Evolutionary conservation across 1,140 invertebrate species (phyloP).

Genomic region (Plectrocnemia conspersa): DNA sequence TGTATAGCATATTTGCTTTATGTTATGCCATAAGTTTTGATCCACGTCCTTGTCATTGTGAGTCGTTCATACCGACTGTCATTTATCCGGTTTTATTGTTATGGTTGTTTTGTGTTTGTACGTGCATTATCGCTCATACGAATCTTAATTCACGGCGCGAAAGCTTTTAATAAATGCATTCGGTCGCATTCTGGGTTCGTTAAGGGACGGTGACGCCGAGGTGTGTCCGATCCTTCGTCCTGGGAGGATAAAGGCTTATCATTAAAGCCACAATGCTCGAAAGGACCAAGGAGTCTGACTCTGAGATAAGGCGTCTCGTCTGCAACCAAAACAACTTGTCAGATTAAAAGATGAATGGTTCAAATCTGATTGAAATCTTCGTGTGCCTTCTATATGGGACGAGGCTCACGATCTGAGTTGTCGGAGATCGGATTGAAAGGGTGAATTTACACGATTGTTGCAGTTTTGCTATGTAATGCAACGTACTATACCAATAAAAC

Average conservation of each 20-base stretch:
- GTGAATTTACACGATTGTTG: no score
- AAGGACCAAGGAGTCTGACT: conserved; percentile 12
- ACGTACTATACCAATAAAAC: no score
- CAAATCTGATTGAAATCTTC: conserved; percentile 34
- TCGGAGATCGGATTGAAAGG: neutral
- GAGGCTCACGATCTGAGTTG: conserved; percentile 1
- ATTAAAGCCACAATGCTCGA: conserved; percentile 33
- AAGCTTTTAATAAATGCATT: conserved; percentile 28
- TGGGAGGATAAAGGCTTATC: conserved; percentile 34
- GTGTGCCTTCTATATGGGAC: neutral
- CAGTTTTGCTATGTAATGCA: no score
- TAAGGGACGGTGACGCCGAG: conserved; percentile 17
- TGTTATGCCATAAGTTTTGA: neutral
- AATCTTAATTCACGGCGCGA: conserved; percentile 18
- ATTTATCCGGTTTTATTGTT: neutral
- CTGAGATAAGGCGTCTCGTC: conserved; percentile 28
- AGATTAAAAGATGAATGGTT: conserved; percentile 36
- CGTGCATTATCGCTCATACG: conserved; percentile 11
- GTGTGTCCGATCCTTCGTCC: conserved; percentile 16
- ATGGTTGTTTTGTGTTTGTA: neutral
- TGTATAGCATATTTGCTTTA: neutral
- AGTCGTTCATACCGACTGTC: neutral
- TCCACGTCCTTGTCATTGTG: neutral
- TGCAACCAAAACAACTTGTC: conserved; percentile 35
- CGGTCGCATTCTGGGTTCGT: conserved; percentile 29